Evolutionary conservation across 1,140 invertebrate species (phyloP), one percentile per base, ranked within the genome.

Genomic region (Cyrtorhinus lividipennis): DNA sequence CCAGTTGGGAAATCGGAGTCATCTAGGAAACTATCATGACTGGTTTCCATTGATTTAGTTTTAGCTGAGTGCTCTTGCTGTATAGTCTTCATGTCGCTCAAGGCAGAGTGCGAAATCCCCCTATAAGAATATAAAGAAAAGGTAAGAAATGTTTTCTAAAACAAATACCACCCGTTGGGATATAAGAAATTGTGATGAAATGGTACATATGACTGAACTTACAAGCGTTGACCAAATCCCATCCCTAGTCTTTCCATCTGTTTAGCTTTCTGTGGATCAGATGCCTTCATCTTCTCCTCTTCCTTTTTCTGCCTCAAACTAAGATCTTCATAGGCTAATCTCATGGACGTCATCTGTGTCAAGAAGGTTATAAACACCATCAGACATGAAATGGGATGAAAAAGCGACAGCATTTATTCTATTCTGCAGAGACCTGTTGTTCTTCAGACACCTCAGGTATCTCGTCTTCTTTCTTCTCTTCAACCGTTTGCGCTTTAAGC

Each of bases 211-310:
- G 5, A 53, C 48, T 53, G 20, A 23, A 68, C 71, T 70, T 74
- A 83, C 83, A 77, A 77, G 73, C 79, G 76, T 27, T 79, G 74
- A 45, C 80, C 80, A 67, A 90, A 82, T 63, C 90, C 93, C 89
- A 98, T 97, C 67, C 95, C 95, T 18, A 99, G 80, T 59, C 95
- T 78, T 73, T 98, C 95, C 66, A 91, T 77, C 74, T 95, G 87
- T 64, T 86, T 81, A 5, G 89, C 90, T 75, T 95, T 96, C 63
- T 82, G 81, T n/a, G 91, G 89, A 77, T 95, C 88, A 58, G 83
- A 72, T 53, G 78, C 77, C 69, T 84, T 85, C 22, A 90, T 69
- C 73, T 86, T 83, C 46, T 90, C 86, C 69, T 90, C 85, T 62
- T 89, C 78, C 70, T 87, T 86, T 66, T 86, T 84, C 44, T 88